These are phyloP conservation scores for Barbus barbus DNA, from an alignment of 2,113 vertebrate genomes.

Conservation along the genomic window DNA sequence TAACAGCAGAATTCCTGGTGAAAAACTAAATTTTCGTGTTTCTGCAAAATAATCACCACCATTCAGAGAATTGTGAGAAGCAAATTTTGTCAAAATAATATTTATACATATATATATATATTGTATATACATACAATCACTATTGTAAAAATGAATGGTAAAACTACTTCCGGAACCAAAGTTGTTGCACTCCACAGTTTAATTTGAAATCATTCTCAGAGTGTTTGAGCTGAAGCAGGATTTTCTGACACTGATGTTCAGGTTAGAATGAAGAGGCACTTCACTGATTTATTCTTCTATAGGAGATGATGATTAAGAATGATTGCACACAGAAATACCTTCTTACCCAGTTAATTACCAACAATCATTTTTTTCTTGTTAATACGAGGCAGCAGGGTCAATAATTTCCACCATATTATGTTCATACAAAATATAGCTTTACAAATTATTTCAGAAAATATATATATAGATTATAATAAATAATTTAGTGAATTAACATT, in stretches of 20 bases:
- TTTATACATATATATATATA: no score
- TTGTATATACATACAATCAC: no score
- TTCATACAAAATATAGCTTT: slow-evolving; percentile 76
- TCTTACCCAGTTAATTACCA: slow-evolving; percentile 30
- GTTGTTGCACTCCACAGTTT: neutral
- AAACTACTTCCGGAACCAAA: neutral
- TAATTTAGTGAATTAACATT: slow-evolving; percentile 61
- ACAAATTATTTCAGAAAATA: slow-evolving; percentile 74
- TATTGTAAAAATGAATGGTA: neutral
- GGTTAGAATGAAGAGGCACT: slow-evolving; percentile 41
- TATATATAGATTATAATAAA: slow-evolving; percentile 72
- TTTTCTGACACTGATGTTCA: neutral
- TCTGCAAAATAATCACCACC: no score
- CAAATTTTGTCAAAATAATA: no score
- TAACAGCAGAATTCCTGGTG: no score
- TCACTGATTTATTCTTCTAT: slow-evolving; percentile 23
- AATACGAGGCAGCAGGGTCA: slow-evolving; percentile 31
- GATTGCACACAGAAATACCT: slow-evolving; percentile 34
- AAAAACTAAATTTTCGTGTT: no score
- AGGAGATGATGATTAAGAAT: slow-evolving; percentile 9
- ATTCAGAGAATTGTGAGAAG: no score
- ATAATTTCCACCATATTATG: slow-evolving; percentile 68
- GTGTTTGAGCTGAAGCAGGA: neutral
- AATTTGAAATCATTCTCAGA: neutral
- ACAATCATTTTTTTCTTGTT: slow-evolving; percentile 13